These are phyloP conservation scores for Zelostemma sp. DNA, from an alignment of 1,140 invertebrate genomes.

Conservation along the genomic window DNA sequence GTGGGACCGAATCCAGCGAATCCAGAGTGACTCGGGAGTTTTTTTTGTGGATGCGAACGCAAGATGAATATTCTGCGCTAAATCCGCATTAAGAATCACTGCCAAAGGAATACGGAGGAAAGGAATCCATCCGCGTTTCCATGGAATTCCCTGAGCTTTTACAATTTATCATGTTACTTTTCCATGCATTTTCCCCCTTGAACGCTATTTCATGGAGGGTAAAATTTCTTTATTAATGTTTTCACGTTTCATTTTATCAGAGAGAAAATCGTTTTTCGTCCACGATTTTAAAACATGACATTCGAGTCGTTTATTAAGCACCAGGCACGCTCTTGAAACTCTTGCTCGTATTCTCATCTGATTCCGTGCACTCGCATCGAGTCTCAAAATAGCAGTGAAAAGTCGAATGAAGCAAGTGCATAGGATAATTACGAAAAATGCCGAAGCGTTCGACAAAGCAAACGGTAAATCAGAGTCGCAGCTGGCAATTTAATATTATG, in stretches of 20 bases:
- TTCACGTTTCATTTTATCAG: background rate
- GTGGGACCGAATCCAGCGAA: slow-evolving; percentile 24
- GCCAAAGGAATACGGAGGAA: slow-evolving; percentile 50
- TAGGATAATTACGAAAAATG: background rate
- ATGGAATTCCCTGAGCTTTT: background rate
- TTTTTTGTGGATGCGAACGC: slow-evolving; percentile 30
- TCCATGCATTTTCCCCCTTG: background rate
- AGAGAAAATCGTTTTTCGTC: no score
- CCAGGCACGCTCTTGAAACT: no score
- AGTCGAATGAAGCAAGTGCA: no score
- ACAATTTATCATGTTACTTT: background rate
- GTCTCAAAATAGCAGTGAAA: no score
- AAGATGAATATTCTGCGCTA: slow-evolving; percentile 67
- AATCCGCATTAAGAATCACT: slow-evolving; percentile 57
- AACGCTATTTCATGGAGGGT: background rate
- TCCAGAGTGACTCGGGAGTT: slow-evolving; percentile 30
- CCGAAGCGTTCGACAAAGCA: slow-evolving; percentile 13
- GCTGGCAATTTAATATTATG: slow-evolving; percentile 29
- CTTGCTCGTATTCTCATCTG: no score
- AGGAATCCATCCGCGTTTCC: slow-evolving; percentile 27
- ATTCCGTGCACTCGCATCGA: no score
- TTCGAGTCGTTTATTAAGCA: no score
- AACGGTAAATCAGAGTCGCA: background rate
- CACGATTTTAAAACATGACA: no score
- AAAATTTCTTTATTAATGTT: background rate